These are phyloP conservation scores for Tetramorium simillimum DNA, from an alignment of 1,140 invertebrate species.

Conservation along the genomic window DNA sequence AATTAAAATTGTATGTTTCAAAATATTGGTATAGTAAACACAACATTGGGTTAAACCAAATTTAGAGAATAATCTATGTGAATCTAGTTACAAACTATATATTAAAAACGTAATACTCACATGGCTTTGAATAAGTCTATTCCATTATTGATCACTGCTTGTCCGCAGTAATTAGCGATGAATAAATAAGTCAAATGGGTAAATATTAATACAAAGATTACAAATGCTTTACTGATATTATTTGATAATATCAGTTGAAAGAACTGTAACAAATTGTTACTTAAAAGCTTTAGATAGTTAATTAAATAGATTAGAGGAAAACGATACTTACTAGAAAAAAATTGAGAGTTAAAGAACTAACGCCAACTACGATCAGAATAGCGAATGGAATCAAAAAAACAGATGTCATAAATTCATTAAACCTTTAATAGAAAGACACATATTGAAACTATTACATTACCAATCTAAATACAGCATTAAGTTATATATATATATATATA, in stretches of 20 bases:
- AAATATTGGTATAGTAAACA: neutral
- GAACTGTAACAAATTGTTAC: neutral
- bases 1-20: neutral
- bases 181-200: conserved; percentile 22
- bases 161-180: neutral
- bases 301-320: neutral
- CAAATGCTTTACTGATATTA: neutral
- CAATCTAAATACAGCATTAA: neutral
- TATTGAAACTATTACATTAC: conserved; percentile 2
- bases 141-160: conserved; percentile 6
- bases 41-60: neutral
- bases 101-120: conserved; percentile 14
- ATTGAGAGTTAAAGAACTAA: conserved; percentile 17
- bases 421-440: conserved; percentile 14
- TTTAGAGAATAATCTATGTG: neutral
- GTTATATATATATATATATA: neutral
- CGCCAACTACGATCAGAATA: conserved; percentile 24
- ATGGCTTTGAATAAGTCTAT: neutral
- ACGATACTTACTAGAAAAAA: conserved; percentile 25
- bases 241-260: neutral
- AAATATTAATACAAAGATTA: neutral
- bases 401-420: neutral
- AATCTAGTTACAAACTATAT: neutral
- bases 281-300: neutral
- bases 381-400: neutral